Evolutionary conservation across 2,113 vertebrate species (phyloP).

Genomic region (human (Homo sapiens)): GRCh38 chr13:55350501-55351000

Average conservation of each 20-base stretch:
- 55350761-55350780: not conserved
- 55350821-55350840: not conserved
- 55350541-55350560: not conserved
- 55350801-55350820: not conserved
- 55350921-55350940: not conserved
- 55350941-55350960: not conserved
- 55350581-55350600: not conserved
- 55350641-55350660: not conserved
- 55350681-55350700: not conserved
- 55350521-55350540: not conserved
- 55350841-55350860: not conserved
- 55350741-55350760: not conserved
- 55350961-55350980: not conserved
- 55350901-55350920: not conserved
- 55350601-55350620: not conserved
- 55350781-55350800: not conserved
- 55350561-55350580: not conserved
- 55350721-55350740: not conserved
- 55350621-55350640: not conserved
- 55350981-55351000: not conserved
- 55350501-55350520: not conserved
- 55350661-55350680: not conserved
- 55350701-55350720: not conserved
- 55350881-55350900: not conserved
- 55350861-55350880: not conserved